Percentiles rank a stretch among this genome's conserved stretches.
Evolutionary conservation across 2,888 invertebrate species (phyloP).

Genomic region (Epinotia demarniana): DNA sequence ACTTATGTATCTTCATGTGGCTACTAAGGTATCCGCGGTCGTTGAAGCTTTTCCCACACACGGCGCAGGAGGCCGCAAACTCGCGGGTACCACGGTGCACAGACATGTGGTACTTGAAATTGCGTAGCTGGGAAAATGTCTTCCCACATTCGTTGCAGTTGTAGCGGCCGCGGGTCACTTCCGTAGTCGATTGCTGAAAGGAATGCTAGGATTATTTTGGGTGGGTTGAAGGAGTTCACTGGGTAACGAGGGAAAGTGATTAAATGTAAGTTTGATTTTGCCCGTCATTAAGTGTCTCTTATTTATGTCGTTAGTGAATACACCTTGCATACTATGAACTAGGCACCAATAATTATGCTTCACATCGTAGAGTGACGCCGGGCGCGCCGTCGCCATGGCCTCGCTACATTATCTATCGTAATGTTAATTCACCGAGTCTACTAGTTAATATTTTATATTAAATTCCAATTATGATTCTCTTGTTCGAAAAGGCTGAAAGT

Average conservation of each 20-base stretch:
- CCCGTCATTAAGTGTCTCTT: too few relatives aligned
- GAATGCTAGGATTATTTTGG: too few relatives aligned
- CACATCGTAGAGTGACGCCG: slow-evolving; percentile 75
- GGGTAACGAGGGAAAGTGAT: too few relatives aligned
- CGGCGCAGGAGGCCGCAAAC: slow-evolving; percentile 87
- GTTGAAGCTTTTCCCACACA: slow-evolving; percentile 93
- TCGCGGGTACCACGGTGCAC: slow-evolving; percentile 93
- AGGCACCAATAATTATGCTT: too few relatives aligned
- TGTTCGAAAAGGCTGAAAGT: slow-evolving; percentile 84
- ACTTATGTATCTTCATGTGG: slow-evolving; percentile 93
- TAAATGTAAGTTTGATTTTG: too few relatives aligned
- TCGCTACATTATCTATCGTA: slow-evolving; percentile 59
- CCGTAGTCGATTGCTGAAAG: slow-evolving; percentile 45
- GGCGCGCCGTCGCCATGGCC: slow-evolving; percentile 51
- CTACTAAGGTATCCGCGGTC: slow-evolving; percentile 93
- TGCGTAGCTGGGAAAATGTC: slow-evolving; percentile 92
- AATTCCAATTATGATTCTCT: slow-evolving; percentile 80
- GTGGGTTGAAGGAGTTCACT: too few relatives aligned
- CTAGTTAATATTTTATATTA: slow-evolving; percentile 81
- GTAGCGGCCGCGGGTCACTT: slow-evolving; percentile 81
- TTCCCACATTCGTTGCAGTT: slow-evolving; percentile 90
- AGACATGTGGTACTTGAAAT: slow-evolving; percentile 93
- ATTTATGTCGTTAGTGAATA: too few relatives aligned
- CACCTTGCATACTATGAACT: too few relatives aligned
- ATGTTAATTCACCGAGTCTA: slow-evolving; percentile 78